Percentiles rank a stretch among this genome's conserved stretches.
These are phyloP conservation scores for Gari tellinella DNA, from an alignment of 2,888 invertebrate genomes.

Conservation along the genomic window DNA sequence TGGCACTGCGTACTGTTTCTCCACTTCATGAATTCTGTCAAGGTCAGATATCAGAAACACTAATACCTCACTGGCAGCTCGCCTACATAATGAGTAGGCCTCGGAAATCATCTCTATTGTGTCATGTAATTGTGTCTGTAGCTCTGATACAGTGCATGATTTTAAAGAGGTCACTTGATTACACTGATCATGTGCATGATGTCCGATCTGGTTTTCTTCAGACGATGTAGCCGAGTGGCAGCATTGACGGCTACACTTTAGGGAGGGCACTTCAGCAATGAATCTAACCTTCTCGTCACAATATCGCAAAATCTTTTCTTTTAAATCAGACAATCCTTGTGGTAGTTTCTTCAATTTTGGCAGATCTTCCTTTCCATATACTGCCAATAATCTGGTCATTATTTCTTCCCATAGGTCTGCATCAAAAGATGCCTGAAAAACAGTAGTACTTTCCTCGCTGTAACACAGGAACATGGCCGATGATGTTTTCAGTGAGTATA, in stretches of 20 bases:
- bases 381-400: not conserved
- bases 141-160: too few species aligned
- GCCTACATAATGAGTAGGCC: not conserved
- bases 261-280: constrained; percentile 30
- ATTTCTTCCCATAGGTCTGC: constrained; percentile 1
- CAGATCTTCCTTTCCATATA: not conserved
- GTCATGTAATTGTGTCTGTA: too few species aligned
- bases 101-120: too few species aligned
- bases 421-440: constrained; percentile 15
- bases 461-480: constrained; percentile 26
- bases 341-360: constrained; percentile 4
- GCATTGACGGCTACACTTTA: too few species aligned
- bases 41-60: constrained; percentile 37
- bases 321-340: not conserved
- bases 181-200: not conserved
- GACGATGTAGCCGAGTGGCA: too few species aligned
- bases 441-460: constrained; percentile 27
- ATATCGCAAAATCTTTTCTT: constrained; percentile 4
- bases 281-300: constrained; percentile 11
- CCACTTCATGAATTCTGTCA: constrained; percentile 35
- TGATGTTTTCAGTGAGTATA: constrained; percentile 23
- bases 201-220: constrained; percentile 5
- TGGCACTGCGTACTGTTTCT: constrained; percentile 31
- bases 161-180: not conserved
- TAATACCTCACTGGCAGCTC: constrained; percentile 35